These are phyloP conservation scores for Eulemur mongoz DNA, from an alignment of 2,797 vertebrate genomes.

Conservation along the genomic window DNA sequence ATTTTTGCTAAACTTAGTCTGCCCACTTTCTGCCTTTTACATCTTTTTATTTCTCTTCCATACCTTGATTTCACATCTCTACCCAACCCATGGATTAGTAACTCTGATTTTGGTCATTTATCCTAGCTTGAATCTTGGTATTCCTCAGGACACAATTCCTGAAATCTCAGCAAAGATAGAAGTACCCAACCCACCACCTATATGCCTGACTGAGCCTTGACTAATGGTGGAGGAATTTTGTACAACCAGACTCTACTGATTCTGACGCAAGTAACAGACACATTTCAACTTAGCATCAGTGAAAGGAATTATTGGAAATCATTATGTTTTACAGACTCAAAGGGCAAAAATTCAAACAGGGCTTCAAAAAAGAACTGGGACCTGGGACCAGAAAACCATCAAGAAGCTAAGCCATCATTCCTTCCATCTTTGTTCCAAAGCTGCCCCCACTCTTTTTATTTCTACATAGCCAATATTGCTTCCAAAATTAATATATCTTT, in stretches of 20 bases:
- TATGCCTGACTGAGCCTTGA: neutral
- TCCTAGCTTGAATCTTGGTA: neutral
- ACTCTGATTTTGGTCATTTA: neutral
- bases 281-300: neutral
- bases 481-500: constrained; percentile 14
- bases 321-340: neutral
- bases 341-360: neutral
- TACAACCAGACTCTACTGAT: neutral
- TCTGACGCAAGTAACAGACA: neutral
- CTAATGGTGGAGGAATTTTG: neutral
- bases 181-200: neutral
- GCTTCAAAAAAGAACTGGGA: neutral
- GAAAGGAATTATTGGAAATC: neutral
- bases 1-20: neutral
- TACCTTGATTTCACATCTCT: neutral
- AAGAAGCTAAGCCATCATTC: neutral
- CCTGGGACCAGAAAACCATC: neutral
- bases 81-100: neutral
- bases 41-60: neutral
- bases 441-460: neutral
- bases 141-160: neutral
- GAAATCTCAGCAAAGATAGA: neutral
- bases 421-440: neutral
- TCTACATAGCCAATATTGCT: neutral
- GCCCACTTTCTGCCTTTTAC: neutral